Evolutionary conservation across 2,888 invertebrate species (phyloP).

Genomic region (Polyommatus iphigenia): DNA sequence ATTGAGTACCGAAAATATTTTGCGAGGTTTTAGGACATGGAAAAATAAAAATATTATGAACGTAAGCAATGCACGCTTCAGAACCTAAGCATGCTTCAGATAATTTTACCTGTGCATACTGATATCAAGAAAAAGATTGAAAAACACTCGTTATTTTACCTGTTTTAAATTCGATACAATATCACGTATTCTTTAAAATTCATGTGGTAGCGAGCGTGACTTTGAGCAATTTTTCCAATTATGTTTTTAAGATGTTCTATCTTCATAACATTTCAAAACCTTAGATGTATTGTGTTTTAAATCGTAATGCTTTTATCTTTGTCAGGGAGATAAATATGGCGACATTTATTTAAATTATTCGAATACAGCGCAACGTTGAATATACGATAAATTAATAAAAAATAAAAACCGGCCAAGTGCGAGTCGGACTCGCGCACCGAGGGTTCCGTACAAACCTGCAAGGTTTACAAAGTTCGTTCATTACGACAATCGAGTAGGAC

Average conservation of each 20-base stretch:
- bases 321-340: not conserved
- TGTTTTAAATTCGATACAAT: not conserved
- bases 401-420: no score
- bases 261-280: not conserved
- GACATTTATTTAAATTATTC: not conserved
- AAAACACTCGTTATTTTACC: not conserved
- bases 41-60: no score
- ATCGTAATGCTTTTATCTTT: not conserved
- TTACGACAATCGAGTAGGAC: no score
- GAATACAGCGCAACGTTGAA: not conserved
- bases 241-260: not conserved
- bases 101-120: not conserved
- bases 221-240: conserved; percentile 5
- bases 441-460: no score
- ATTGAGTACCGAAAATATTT: no score
- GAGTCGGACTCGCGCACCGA: no score
- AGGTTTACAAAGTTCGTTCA: no score
- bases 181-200: conserved; percentile 6
- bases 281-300: not conserved
- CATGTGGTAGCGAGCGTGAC: not conserved
- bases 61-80: not conserved
- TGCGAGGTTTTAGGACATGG: no score
- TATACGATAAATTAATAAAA: not conserved
- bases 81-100: not conserved
- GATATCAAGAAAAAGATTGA: not conserved